A percentile compares a stretch with the other conserved stretches of the same genome.
Conservation (phyloP, 2,113 vertebrate genomes). For the Thinocorus orbignyianus region DNA sequence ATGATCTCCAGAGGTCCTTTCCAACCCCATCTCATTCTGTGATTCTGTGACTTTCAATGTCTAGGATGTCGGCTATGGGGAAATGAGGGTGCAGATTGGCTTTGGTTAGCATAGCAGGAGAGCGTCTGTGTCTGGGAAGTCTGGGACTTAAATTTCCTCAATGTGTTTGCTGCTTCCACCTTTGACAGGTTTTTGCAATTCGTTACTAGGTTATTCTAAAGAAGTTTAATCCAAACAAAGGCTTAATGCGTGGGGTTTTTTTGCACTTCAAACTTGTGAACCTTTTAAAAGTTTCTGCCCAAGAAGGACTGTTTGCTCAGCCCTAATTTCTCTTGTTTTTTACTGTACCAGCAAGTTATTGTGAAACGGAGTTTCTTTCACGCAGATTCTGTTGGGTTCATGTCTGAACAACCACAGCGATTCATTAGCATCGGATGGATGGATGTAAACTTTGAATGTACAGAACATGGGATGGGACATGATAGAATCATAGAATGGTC, state of each 20-base stretch:
- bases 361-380: not conserved
- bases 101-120: not conserved
- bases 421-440: not conserved
- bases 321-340: accelerated
- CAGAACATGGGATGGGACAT: not conserved
- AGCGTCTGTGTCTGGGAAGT: not conserved
- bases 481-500: no score
- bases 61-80: not conserved
- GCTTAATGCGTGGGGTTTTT: not conserved
- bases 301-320: not conserved
- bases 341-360: not conserved
- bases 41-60: not conserved
- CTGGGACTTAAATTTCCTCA: not conserved
- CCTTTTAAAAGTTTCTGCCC: not conserved
- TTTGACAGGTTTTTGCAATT: not conserved
- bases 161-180: not conserved
- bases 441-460: not conserved
- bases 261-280: not conserved
- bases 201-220: not conserved
- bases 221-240: not conserved
- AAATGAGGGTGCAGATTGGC: not conserved
- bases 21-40: no score
- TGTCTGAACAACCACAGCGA: accelerated
- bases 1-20: no score
- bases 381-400: accelerated